These are phyloP conservation scores for Prosapia bicincta DNA, from an alignment of 2,888 invertebrate genomes.

Conservation along the genomic window DNA sequence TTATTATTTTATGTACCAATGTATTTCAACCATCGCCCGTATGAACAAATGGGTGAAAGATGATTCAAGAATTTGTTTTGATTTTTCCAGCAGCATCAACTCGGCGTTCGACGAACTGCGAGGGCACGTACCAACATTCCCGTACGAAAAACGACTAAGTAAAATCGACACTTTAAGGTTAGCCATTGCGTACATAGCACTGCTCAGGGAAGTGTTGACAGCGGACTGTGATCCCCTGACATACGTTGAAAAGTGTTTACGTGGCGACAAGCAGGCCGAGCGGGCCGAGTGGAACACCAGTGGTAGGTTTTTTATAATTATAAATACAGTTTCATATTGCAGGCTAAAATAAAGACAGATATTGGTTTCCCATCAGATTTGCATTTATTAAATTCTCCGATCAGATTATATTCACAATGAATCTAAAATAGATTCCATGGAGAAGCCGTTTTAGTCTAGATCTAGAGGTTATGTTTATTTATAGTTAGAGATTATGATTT, in stretches of 20 bases:
- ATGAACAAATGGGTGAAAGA: background rate
- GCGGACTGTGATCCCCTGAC: constrained; percentile 89
- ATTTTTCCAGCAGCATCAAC: constrained; percentile 89
- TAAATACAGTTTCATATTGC: no score
- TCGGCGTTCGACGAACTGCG: constrained; percentile 98
- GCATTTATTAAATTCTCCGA: no score
- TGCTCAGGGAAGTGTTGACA: constrained; percentile 83
- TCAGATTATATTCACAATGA: no score
- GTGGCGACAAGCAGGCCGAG: constrained; percentile 80
- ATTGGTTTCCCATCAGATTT: no score
- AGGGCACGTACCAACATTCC: constrained; percentile 97
- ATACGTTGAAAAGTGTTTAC: constrained; percentile 88
- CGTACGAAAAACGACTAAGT: constrained; percentile 96
- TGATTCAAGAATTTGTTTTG: background rate
- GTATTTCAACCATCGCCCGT: no score
- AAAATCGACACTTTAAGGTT: constrained; percentile 97
- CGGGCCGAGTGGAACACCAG: constrained; percentile 95
- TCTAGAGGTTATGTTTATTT: no score
- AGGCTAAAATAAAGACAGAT: no score
- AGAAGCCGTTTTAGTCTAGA: no score
- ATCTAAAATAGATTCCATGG: no score
- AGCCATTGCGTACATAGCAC: constrained; percentile 96
- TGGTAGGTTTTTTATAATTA: no score
- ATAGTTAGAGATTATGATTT: no score
- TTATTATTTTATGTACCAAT: no score